Evolutionary conservation across 2,888 invertebrate genomes (phyloP), one percentile per base, ranked within the genome.

Genomic region (Tribolium freemani): DNA sequence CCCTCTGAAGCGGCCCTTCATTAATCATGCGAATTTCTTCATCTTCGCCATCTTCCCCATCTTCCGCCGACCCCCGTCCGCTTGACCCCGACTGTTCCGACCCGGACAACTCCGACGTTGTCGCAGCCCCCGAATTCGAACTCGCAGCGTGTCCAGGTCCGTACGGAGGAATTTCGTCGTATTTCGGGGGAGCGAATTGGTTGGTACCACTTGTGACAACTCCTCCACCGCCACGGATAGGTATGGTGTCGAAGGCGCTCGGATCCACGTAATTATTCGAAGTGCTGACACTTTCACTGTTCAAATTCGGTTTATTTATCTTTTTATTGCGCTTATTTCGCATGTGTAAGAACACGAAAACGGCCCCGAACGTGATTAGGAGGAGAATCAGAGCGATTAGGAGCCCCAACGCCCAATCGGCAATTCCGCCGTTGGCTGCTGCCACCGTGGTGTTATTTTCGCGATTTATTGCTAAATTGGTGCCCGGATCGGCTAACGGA

Each of bases 1-100:
- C 93, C 74, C 92, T 88, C 84, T 95, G 94, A 38, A 96, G 86
- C 0, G 94, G 94, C 0, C 96, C 95, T 86, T 98, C 97, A 84
- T 97, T 97, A 76, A 98, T 98, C 97, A 97, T 98, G 78, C 97
- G 90, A 63, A 98, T 97, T 86, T 98, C 98, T 86, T 98, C 98
- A 83, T 98, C 98, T 81, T 97, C 96, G 0, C 94, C 95, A 82
- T 95, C 95, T 78, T 94, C 95, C 0, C 94, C 95, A 78, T 97
- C 97, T 87, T 98, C 98, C 1, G 97, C 98, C 0, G 98, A 98
- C 0, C 98, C 98, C 53, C 98, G 90, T 3, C 98, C 98, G 83
- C 97, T 97, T 0, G 97, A 97, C 0, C 97, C 97, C 0, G 97
- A 97, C 81, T 97, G 96, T 77, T 97, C 97, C 31, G 97, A 97